These are phyloP conservation scores for Thaleichthys pacificus DNA, from an alignment of 2,797 vertebrate species.

Conservation along the genomic window DNA sequence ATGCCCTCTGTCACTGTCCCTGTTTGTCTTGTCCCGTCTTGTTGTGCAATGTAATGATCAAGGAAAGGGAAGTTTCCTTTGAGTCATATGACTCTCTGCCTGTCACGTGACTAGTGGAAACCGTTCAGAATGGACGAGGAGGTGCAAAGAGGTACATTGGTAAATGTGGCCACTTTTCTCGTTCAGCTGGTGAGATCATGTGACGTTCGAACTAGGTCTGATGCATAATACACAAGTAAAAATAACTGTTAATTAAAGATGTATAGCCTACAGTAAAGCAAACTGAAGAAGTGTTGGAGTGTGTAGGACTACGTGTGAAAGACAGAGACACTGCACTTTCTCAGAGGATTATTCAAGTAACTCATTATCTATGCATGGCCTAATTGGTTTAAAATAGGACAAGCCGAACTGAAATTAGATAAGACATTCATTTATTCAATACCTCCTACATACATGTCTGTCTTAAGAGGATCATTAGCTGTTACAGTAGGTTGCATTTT, in stretches of 20 bases:
- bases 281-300: neutral
- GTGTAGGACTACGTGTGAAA: neutral
- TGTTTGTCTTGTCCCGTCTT: neutral
- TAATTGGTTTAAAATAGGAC: neutral
- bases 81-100: slow-evolving; percentile 36
- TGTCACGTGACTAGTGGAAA: slow-evolving; percentile 29
- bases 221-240: too few species aligned
- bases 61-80: slow-evolving; percentile 10
- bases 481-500: neutral
- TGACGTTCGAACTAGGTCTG: too few species aligned
- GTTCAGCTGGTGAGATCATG: too few species aligned
- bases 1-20: neutral
- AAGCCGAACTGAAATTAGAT: neutral
- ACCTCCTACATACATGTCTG: neutral
- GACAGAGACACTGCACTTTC: neutral
- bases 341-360: too few species aligned
- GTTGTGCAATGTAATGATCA: neutral
- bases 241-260: neutral
- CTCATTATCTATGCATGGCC: neutral
- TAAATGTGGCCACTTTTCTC: neutral
- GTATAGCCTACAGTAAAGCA: neutral
- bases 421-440: neutral
- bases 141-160: neutral
- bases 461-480: neutral
- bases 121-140: neutral